These are phyloP conservation scores for Glyphotaelius pellucidus DNA, from an alignment of 2,888 invertebrate genomes.

Conservation along the genomic window DNA sequence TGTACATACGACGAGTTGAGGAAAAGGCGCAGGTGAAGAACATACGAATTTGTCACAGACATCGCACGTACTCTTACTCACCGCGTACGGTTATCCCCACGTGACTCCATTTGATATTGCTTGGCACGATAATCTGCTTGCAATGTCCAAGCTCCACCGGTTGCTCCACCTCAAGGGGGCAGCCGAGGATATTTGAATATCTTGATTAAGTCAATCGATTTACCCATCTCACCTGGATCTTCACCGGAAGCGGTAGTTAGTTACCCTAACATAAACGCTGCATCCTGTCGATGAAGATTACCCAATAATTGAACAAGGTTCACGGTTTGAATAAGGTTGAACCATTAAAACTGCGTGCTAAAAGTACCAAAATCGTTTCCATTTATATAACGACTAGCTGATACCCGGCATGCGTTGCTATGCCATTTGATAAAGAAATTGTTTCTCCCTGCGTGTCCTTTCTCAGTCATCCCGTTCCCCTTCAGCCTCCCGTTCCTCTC, in stretches of 20 bases:
- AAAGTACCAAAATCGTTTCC: neutral
- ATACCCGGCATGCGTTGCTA: no score
- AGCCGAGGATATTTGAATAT: neutral
- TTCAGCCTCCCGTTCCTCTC: no score
- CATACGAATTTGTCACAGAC: no score
- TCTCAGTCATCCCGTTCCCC: no score
- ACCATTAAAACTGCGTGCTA: neutral
- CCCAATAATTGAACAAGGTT: neutral
- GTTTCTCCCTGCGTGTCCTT: no score
- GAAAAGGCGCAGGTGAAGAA: no score
- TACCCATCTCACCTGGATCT: neutral
- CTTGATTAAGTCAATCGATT: neutral
- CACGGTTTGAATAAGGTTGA: neutral
- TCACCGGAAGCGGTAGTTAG: neutral
- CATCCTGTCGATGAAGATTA: neutral
- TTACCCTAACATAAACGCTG: neutral
- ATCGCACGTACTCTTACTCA: no score
- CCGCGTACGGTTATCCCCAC: no score
- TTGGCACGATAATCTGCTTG: neutral
- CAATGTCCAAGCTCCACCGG: neutral
- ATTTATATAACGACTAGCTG: no score
- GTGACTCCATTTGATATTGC: neutral
- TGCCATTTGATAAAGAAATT: no score
- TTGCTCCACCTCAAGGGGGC: neutral
- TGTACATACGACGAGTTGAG: no score